Conservation (phyloP, 2,797 vertebrate genomes). For the Notoglanidium macrostoma region DNA sequence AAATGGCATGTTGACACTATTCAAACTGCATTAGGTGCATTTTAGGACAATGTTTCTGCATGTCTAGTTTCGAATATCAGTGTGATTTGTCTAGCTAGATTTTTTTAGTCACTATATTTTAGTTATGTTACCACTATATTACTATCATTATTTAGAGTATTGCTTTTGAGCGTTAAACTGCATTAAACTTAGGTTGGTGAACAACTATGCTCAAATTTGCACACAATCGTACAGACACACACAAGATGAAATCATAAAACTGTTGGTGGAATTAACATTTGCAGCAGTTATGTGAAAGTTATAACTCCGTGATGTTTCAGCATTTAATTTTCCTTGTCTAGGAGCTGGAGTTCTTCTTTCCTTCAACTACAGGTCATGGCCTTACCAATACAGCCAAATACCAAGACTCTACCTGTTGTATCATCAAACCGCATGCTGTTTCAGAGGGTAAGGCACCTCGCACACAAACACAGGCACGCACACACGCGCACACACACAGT, state of each 20-base stretch:
- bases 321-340: constrained; percentile 65
- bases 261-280: background rate
- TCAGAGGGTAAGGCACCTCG: constrained; percentile 80
- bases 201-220: background rate
- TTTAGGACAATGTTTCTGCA: background rate
- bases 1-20: background rate
- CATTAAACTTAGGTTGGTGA: background rate
- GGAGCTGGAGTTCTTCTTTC: constrained; percentile 96
- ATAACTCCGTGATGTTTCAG: constrained; percentile 11
- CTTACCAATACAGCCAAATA: constrained; percentile 85
- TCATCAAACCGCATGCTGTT: constrained; percentile 92
- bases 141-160: background rate
- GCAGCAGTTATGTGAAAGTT: background rate
- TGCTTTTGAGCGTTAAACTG: background rate
- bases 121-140: background rate
- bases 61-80: background rate
- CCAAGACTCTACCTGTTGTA: constrained; percentile 85
- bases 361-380: constrained; percentile 81
- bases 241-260: background rate
- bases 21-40: background rate
- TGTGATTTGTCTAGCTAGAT: background rate
- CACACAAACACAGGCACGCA: background rate
- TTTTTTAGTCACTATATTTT: background rate
- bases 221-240: background rate
- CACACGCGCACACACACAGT: background rate